Percentiles rank a stretch among this genome's conserved stretches.
Evolutionary conservation across 92 coral and sea anemone species (phyloP).

Genomic region (Paragorgia papillata): DNA sequence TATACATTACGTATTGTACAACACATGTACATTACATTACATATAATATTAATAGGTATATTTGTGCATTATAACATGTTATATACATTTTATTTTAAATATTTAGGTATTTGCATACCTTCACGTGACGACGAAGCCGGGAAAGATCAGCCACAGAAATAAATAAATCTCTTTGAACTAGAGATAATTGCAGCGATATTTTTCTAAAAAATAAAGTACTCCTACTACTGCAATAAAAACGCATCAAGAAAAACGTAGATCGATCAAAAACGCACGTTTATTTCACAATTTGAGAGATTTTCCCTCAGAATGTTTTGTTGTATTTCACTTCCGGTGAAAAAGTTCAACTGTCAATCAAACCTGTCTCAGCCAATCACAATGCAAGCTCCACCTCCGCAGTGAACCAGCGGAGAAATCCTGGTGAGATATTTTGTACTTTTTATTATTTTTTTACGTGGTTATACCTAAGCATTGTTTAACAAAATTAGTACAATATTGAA

Average conservation of each 20-base stretch:
- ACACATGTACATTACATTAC: too few species aligned
- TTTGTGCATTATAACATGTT: too few species aligned
- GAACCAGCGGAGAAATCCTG: constrained; percentile 10
- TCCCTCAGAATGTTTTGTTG: too few species aligned
- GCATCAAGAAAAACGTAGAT: constrained; percentile 2
- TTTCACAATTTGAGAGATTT: not conserved
- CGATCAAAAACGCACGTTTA: not conserved
- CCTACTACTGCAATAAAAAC: not conserved
- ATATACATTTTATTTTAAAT: too few species aligned
- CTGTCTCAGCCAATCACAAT: constrained; percentile 72
- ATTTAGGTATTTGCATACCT: constrained; percentile 70
- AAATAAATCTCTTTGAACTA: constrained; percentile 18
- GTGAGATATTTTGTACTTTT: not conserved
- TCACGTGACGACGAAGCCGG: constrained; percentile 78
- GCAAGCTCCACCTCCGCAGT: constrained; percentile 7
- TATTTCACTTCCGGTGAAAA: constrained; percentile 2
- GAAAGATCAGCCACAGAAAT: not conserved
- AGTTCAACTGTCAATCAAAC: constrained; percentile 68
- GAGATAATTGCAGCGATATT: not conserved
- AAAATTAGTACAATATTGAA: not conserved
- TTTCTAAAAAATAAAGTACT: not conserved
- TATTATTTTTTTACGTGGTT: not conserved
- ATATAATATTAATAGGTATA: too few species aligned
- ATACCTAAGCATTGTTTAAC: not conserved
- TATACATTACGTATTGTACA: too few species aligned